Evolutionary conservation across 2,797 vertebrate genomes (phyloP).

Genomic region (Menidia menidia): DNA sequence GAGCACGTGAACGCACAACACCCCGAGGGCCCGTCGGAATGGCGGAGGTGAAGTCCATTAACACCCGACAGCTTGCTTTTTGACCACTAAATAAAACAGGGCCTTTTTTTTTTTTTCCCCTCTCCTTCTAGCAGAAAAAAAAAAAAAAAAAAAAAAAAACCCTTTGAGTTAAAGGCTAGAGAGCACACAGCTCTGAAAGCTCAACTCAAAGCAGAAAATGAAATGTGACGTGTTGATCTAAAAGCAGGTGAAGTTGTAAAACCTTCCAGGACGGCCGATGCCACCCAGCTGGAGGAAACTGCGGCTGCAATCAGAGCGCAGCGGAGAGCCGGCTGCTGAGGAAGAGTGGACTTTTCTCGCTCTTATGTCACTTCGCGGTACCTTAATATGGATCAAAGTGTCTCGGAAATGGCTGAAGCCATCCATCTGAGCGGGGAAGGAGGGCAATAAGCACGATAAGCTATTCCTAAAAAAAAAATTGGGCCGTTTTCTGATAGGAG

Average conservation of each 20-base stretch:
- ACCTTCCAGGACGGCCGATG: not conserved
- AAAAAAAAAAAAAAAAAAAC: conserved; percentile 75
- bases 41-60: conserved; percentile 80
- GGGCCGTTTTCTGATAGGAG: conserved; percentile 6
- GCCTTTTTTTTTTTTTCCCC: conserved; percentile 43
- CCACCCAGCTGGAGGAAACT: no score
- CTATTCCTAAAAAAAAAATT: conserved; percentile 26
- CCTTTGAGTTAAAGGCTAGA: conserved; percentile 42
- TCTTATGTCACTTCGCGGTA: not conserved
- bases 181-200: conserved; percentile 28
- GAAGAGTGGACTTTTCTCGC: not conserved
- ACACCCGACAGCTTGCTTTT: conserved; percentile 76
- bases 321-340: not conserved
- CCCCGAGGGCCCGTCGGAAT: conserved; percentile 66
- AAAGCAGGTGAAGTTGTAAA: conserved; percentile 11
- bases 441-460: conserved; percentile 19
- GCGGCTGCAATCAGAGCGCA: not conserved
- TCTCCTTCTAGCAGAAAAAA: conserved; percentile 51
- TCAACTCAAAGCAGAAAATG: conserved; percentile 21
- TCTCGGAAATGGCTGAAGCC: not conserved
- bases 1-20: conserved; percentile 58
- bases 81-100: conserved; percentile 79
- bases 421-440: conserved; percentile 10
- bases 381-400: not conserved
- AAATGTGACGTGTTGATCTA: conserved; percentile 17